Evolutionary conservation across 2,797 vertebrate species (phyloP).

Genomic region (Microchirus variegatus): DNA sequence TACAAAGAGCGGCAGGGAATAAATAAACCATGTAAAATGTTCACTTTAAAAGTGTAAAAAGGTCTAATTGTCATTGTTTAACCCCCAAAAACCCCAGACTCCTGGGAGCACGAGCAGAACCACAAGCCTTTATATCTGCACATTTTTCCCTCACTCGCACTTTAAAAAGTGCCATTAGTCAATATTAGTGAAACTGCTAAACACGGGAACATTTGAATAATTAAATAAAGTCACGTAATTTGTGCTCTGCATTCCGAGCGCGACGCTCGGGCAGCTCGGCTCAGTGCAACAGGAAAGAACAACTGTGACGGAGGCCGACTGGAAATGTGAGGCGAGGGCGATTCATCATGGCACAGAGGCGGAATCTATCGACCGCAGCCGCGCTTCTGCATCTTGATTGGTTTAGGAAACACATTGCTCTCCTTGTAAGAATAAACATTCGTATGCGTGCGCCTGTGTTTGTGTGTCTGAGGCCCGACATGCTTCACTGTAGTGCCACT

Average conservation of each 20-base stretch:
- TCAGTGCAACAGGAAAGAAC: slow-evolving; percentile 55
- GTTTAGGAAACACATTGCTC: slow-evolving; percentile 41
- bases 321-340: slow-evolving; percentile 63
- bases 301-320: slow-evolving; percentile 49
- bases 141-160: neutral
- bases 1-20: slow-evolving; percentile 20
- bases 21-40: slow-evolving; percentile 31
- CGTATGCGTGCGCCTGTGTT: slow-evolving; percentile 29
- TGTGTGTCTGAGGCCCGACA: slow-evolving; percentile 26
- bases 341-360: slow-evolving; percentile 55
- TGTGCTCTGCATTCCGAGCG: slow-evolving; percentile 17
- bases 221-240: slow-evolving; percentile 43
- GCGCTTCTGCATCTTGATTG: slow-evolving; percentile 21
- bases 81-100: neutral
- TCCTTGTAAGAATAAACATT: slow-evolving; percentile 45
- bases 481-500: slow-evolving; percentile 6
- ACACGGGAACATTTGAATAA: slow-evolving; percentile 41
- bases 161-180: slow-evolving; percentile 36
- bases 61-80: slow-evolving; percentile 29
- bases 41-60: slow-evolving; percentile 18
- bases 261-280: slow-evolving; percentile 17
- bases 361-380: slow-evolving; percentile 50
- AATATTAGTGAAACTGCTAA: slow-evolving; percentile 25
- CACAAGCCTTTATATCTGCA: neutral
- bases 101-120: neutral